phyloP scores from a whole-genome alignment of 1,140 invertebrate species.

The Nymphalis io region DNA sequence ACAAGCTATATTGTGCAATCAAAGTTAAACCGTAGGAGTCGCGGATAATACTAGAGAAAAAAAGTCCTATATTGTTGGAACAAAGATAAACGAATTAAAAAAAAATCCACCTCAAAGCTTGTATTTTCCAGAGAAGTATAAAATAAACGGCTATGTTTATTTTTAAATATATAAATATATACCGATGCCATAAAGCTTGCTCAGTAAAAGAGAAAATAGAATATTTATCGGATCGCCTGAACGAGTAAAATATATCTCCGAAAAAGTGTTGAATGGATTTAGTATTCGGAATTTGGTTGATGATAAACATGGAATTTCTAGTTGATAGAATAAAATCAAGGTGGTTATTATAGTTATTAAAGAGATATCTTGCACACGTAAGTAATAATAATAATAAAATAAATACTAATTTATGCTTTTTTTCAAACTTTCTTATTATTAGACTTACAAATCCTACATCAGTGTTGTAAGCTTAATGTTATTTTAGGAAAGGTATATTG shows the following conservation, averaged over 20 bases:
- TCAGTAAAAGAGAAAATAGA: slow-evolving; percentile 20
- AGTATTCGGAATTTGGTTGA: not conserved
- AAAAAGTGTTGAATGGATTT: not conserved
- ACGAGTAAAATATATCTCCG: not conserved
- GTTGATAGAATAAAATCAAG: not conserved
- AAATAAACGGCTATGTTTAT: slow-evolving; percentile 7
- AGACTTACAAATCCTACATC: too few relatives aligned
- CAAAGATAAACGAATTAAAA: not conserved
- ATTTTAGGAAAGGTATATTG: too few relatives aligned
- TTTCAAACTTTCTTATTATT: too few relatives aligned
- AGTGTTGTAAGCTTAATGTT: too few relatives aligned
- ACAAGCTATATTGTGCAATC: too few relatives aligned
- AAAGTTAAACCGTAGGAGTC: too few relatives aligned
- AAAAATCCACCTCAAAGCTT: slow-evolving; percentile 10
- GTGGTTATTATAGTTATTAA: too few relatives aligned
- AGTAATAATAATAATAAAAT: too few relatives aligned
- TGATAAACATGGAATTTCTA: not conserved
- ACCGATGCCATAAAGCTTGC: slow-evolving; percentile 13
- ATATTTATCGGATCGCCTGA: slow-evolving; percentile 16
- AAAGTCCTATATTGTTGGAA: not conserved
- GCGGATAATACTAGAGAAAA: too few relatives aligned
- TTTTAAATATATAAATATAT: slow-evolving; percentile 16
- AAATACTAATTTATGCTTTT: too few relatives aligned
- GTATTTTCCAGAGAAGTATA: slow-evolving; percentile 12
- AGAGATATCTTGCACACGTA: too few relatives aligned